phyloP scores from a whole-genome alignment of 2,797 vertebrate genomes.

The Myotis vivesi region DNA sequence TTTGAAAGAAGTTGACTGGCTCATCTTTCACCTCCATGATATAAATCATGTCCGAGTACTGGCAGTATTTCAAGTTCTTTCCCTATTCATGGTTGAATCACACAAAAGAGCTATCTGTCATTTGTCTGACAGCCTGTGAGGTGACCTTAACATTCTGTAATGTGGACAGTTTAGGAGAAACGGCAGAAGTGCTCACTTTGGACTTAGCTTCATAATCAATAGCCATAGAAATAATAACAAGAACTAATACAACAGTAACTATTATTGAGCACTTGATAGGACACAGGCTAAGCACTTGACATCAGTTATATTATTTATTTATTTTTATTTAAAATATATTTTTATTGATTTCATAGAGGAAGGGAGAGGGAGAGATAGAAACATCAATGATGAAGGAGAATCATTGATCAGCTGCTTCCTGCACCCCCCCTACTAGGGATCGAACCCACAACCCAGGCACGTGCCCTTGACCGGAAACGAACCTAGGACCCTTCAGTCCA shows the following conservation, averaged over 20 bases:
- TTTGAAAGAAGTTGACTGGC: conserved; percentile 40
- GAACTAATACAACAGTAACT: neutral
- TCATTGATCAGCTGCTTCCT: too few species aligned
- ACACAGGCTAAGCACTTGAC: neutral
- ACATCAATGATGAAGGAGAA: too few species aligned
- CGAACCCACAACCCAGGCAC: too few species aligned
- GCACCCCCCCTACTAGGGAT: too few species aligned
- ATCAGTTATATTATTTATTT: neutral
- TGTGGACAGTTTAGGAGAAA: neutral
- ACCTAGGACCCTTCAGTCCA: too few species aligned
- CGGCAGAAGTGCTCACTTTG: neutral
- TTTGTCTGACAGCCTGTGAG: neutral
- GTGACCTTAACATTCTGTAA: neutral
- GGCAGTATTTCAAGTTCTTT: conserved; percentile 37
- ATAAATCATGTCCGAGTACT: conserved; percentile 25
- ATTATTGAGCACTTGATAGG: neutral
- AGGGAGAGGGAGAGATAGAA: too few species aligned
- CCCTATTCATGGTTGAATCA: neutral
- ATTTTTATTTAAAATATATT: too few species aligned
- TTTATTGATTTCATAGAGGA: too few species aligned
- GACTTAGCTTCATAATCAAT: conserved; percentile 9
- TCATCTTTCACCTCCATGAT: conserved; percentile 20
- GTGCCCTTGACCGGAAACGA: too few species aligned
- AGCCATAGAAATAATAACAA: neutral
- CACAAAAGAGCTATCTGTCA: neutral